These are phyloP conservation scores for Crocuta crocuta DNA, from an alignment of 2,113 vertebrate genomes.

Conservation along the genomic window DNA sequence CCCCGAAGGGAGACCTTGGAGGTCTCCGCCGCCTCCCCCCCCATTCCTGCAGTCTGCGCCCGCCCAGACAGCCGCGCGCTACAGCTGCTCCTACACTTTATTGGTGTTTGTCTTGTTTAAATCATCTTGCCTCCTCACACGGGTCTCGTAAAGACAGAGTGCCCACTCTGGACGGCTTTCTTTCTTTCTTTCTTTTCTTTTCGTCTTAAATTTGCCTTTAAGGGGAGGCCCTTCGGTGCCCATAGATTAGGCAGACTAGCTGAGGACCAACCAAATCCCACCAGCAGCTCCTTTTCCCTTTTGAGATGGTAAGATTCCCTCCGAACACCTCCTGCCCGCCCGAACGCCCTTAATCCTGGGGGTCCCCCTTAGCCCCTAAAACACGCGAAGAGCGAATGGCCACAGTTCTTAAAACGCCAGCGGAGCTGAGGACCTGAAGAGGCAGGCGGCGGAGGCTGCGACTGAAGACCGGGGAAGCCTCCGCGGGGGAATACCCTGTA, in stretches of 20 bases:
- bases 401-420: not conserved
- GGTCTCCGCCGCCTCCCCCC: conserved; percentile 26
- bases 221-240: not conserved
- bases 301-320: not conserved
- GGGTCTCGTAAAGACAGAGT: conserved; percentile 14
- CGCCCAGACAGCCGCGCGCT: conserved; percentile 38
- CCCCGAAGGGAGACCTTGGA: conserved; percentile 59
- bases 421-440: not conserved
- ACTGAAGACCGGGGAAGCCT: not conserved
- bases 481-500: not conserved
- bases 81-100: conserved; percentile 48
- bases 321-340: not conserved
- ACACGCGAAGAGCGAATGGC: not conserved
- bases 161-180: not conserved
- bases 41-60: conserved; percentile 37
- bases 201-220: conserved; percentile 25
- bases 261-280: not conserved
- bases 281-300: not conserved
- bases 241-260: not conserved
- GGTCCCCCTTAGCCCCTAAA: not conserved
- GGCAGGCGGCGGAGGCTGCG: not conserved
- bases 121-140: conserved; percentile 43
- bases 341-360: not conserved
- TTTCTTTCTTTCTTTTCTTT: not conserved
- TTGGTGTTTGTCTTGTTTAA: conserved; percentile 71